Evolutionary conservation across 2,888 invertebrate species (phyloP), one percentile per base, ranked within the genome.

Genomic region (Apotomis betuletana): DNA sequence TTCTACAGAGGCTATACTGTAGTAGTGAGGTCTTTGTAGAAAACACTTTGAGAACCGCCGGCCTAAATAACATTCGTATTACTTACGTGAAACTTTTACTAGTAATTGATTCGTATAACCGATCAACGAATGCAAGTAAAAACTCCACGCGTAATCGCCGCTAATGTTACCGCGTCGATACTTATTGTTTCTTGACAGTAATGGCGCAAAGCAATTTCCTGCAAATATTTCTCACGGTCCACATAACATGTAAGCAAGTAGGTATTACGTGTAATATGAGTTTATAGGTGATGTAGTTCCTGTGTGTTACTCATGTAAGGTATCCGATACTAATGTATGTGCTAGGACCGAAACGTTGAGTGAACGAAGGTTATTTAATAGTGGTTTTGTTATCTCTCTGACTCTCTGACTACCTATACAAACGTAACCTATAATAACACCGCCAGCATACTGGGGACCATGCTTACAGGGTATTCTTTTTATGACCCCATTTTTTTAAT

Each of bases 141-240:
- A 82, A 83, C 62, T 58, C 67, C 52, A 62, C 55, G 54, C 69
- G 71, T 70, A 71, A 74, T 67, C 62, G 59, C 59, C 38, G 75
- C 75, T 80, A 81, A 83, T 82, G 77, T 80, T 79, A 81, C 80
- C 80, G 80, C 77, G 82, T 81, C 80, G 79, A 76, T 81, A 83
- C 82, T 81, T 82, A 86, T 84, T 87, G 84, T 85, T 84, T 86
- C 83, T 89, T 82, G 90, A 90, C 86, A 83, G 81, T 88, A 88
- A 89, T 86, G 83, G 85, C 85, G 85, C 87, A 88, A 87, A 90
- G 87, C 88, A 85, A 87, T 87, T 87, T 83, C 81, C 83, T 84
- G 81, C 85, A 81, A 87, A 83, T 83, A 84, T 87, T 91, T 92
- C 92, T 89, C 92, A 92, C 91, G 91, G 85, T 88, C 81, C 78